Conservation (phyloP, 2,888 invertebrate genomes). For the Drepana falcataria region DNA sequence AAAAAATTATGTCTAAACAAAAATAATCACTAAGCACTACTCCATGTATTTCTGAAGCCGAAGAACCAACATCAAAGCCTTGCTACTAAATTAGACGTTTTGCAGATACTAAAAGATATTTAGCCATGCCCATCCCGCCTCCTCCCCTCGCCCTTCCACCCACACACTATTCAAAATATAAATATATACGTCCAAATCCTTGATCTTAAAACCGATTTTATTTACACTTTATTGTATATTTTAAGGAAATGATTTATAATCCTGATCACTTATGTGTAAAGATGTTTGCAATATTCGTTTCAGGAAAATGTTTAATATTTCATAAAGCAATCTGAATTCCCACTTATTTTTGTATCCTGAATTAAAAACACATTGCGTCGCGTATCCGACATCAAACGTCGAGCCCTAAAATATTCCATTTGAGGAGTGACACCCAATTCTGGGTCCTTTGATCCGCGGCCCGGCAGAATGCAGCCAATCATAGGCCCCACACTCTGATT, state of each 20-base stretch:
- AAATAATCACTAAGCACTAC: slow-evolving; percentile 8
- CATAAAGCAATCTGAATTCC: background rate
- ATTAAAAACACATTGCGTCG: slow-evolving; percentile 8
- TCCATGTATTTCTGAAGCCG: slow-evolving; percentile 23
- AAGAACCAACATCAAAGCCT: slow-evolving; percentile 58
- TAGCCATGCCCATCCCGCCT: slow-evolving; percentile 34
- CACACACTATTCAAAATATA: slow-evolving; percentile 69
- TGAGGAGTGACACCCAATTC: slow-evolving; percentile 56
- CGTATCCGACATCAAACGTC: slow-evolving; percentile 43
- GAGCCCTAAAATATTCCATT: slow-evolving; percentile 70
- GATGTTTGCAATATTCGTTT: background rate
- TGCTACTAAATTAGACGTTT: slow-evolving; percentile 68
- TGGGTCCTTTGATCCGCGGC: slow-evolving; percentile 54
- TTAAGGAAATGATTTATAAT: background rate
- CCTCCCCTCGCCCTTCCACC: slow-evolving; percentile 13
- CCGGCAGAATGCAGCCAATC: slow-evolving; percentile 59
- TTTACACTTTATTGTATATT: no score
- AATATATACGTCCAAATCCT: slow-evolving; percentile 53
- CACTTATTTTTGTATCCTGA: background rate
- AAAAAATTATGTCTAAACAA: background rate
- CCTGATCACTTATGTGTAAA: background rate
- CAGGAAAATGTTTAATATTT: background rate
- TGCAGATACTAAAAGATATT: slow-evolving; percentile 74
- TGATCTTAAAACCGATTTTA: no score
- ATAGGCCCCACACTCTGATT: slow-evolving; percentile 62